Evolutionary conservation across 1,140 invertebrate species (phyloP).

Genomic region (Drosophila malerkotliana): DNA sequence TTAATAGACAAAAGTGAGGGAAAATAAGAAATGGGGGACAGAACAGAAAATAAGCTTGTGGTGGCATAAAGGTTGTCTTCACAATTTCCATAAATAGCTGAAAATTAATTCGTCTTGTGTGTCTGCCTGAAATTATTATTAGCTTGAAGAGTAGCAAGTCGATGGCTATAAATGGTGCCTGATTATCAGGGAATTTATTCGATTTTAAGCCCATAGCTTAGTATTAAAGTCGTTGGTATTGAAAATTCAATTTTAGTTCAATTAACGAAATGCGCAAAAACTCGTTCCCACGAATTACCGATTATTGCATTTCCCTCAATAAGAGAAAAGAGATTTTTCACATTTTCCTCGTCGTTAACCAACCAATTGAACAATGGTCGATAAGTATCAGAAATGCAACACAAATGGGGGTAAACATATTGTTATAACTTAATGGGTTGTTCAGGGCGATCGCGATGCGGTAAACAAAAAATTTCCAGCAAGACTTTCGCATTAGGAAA

Average conservation of each 20-base stretch:
- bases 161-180: neutral
- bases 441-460: constrained; percentile 45
- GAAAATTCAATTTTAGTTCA: constrained; percentile 1
- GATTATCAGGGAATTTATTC: neutral
- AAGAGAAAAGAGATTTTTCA: constrained; percentile 24
- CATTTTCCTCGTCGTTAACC: constrained; percentile 2
- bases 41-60: neutral
- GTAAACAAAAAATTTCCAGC: constrained; percentile 63
- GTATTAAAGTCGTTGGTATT: too few species aligned
- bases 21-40: constrained; percentile 1
- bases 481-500: constrained; percentile 63
- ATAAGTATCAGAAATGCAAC: constrained; percentile 41
- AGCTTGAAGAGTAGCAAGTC: constrained; percentile 1
- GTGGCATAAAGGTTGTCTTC: constrained; percentile 9
- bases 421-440: constrained; percentile 42
- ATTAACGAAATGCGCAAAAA: constrained; percentile 24
- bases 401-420: constrained; percentile 50
- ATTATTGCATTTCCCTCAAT: constrained; percentile 25
- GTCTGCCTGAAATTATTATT: constrained; percentile 20
- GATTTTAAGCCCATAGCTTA: neutral
- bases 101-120: constrained; percentile 9
- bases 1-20: constrained; percentile 23
- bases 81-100: constrained; percentile 30
- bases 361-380: constrained; percentile 1
- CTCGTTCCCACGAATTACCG: constrained; percentile 8